Evolutionary conservation across 1,140 invertebrate species (phyloP).

Genomic region (Microplitis demolitor): DNA sequence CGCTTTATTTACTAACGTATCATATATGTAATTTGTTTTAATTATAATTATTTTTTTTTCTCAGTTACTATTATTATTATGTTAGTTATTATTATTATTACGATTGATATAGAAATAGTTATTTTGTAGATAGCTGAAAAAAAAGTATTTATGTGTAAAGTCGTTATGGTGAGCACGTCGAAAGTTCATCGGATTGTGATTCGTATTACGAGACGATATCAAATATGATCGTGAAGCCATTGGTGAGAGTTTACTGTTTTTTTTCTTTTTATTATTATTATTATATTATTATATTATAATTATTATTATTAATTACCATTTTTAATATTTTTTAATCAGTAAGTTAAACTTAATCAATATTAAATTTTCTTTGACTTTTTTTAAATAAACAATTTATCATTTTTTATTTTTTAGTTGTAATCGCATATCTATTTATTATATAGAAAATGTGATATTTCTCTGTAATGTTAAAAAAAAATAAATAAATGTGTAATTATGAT

Average conservation of each 20-base stretch:
- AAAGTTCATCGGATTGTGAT: constrained; percentile 17
- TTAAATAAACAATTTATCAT: not conserved
- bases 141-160: constrained; percentile 22
- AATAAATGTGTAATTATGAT: not conserved
- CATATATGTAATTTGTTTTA: not conserved
- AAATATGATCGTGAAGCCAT: constrained; percentile 4
- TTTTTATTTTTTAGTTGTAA: constrained; percentile 17
- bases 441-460: constrained; percentile 25
- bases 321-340: not conserved
- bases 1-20: constrained; percentile 9
- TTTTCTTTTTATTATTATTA: not conserved
- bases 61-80: not conserved
- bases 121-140: constrained; percentile 23
- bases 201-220: not conserved
- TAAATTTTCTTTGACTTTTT: not conserved
- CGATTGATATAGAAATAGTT: not conserved
- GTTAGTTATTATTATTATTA: not conserved
- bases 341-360: not conserved
- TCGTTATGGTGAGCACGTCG: constrained; percentile 12
- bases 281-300: not conserved
- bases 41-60: not conserved
- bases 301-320: constrained; percentile 1
- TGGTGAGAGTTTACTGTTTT: not conserved
- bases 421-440: constrained; percentile 6
- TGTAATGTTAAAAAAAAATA: not conserved